Base-by-base conservation (phyloP, 1,140 invertebrate species). In the Gryon sp. region DNA sequence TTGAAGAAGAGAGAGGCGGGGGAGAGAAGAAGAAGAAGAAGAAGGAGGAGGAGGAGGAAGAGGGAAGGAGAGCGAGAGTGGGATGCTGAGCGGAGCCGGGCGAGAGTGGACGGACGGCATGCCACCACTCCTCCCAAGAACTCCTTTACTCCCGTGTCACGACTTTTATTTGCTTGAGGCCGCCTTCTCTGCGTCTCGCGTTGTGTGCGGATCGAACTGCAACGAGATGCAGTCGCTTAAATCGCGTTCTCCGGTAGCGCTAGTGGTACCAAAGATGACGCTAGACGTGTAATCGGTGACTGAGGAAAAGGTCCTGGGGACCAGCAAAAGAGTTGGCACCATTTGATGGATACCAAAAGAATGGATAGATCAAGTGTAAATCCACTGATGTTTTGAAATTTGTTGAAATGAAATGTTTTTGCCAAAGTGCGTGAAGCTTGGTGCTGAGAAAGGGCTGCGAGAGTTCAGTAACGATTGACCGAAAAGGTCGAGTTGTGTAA, bases 71-170 rank as follows among this genome's bases (percentile, higher is more conserved):
- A 72, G 48, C 30, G 81, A 79, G 82, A 79, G 80, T 81, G 79
- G 81, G 84, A 84, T 84, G 83, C 83, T 85, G 76, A 82, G 66
- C 69, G 60, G 45, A 70, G 77, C 76, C 45, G 57, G 82, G 86
- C 84, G 86, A 87, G 86, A 88, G 86, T 88, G 86, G 86, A 87
- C 82, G 84, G 82, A 86, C 87, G 80, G 81, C 87, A 87, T 88
- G 84, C 87, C 87, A 87, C 86, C 84, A 85, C 83, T 75, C 59
- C 72, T 76, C 46, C 72, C 53, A 55, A 68, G 63, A 65, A 72
- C 78, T 82, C 80, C 79, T 80, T 84, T 82, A 82, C 83, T 84
- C 84, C 79, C 78, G 78, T 84, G 76, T 81, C 79, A 82, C 75
- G 80, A 83, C 82, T 85, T 81, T 85, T 84, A 83, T 81, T 80